Evolutionary conservation across 2,797 vertebrate genomes (phyloP).

Genomic region (Catharus ustulatus): DNA sequence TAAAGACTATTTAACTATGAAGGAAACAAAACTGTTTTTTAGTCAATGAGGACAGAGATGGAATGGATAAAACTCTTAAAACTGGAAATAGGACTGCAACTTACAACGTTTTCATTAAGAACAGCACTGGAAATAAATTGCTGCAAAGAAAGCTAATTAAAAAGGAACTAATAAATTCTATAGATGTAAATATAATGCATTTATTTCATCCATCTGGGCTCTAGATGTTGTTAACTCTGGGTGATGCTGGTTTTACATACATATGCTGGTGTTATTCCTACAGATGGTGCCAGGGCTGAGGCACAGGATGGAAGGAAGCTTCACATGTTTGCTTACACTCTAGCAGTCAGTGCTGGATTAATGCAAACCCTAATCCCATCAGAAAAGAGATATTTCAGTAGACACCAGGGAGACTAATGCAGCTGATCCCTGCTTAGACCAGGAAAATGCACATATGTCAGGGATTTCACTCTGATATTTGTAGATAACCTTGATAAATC

Average conservation of each 20-base stretch:
- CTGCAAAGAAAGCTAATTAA: background rate
- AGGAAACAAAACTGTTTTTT: background rate
- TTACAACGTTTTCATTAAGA: background rate
- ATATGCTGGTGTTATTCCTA: background rate
- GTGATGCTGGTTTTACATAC: background rate
- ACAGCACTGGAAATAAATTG: background rate
- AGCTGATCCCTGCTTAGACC: background rate
- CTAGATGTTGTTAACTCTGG: background rate
- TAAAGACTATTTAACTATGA: background rate
- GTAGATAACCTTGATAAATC: background rate
- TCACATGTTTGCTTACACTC: background rate
- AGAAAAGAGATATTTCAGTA: background rate
- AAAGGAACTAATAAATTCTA: slow-evolving; percentile 19
- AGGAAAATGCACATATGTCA: background rate
- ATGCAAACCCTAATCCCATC: background rate
- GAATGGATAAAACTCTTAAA: background rate
- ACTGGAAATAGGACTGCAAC: background rate
- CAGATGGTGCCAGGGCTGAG: background rate
- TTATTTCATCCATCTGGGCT: slow-evolving; percentile 2
- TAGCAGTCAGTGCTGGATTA: background rate
- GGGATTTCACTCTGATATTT: background rate
- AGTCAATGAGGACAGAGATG: background rate
- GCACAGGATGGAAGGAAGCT: background rate
- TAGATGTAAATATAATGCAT: background rate
- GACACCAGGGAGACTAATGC: background rate